Base-by-base conservation (phyloP, 1,140 invertebrate genomes). In the Drosophila hydei region DNA sequence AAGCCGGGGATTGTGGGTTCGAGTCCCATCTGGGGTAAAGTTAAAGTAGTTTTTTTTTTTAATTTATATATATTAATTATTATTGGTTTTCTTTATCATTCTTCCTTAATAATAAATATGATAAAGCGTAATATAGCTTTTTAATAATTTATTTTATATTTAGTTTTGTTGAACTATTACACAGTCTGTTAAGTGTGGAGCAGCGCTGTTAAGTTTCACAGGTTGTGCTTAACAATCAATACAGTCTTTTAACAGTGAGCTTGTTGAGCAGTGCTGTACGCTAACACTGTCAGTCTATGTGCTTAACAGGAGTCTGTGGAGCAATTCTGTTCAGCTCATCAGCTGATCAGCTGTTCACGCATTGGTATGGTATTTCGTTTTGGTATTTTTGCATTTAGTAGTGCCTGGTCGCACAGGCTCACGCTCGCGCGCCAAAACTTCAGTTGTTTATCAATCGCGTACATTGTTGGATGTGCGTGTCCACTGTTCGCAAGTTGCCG, bases 1-100 rank as follows among this genome's bases (percentile, higher is more conserved):
- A 80, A 81, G 81, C 79, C 79, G 79, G 78, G 81, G 79, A 81
- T 81, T 81, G 79, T 80, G 81, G 79, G 79, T 81, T 81, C 79
- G 78, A 81, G 78, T 81, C 78, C 78, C 70, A 72, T 72, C 69
- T 72, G 69, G 69, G 69, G 69, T 72, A 72, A 59, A 52, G 54
- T 2, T 0, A 9, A 30, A n/a, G 7, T 12, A 16, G 27, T 71
- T 52, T 7, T 11, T 33, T 7, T 12, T 43, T 40, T 47, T 58
- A 47, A 12, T n/a, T 16, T 25, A 25, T 5, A 33, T 18, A 19
- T 30, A 8, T 30, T 30, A 30, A 8, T 30, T 30, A 4, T 30
- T 30, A 9, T 33, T 33, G 6, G 6, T 52, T 21, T 23, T 40
- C 40, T 14, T 14, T 0, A 23, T 23, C n/a, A n/a, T 23, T 19